phyloP scores from a whole-genome alignment of 2,113 vertebrate genomes.

The Ancistrus triradiatus region DNA sequence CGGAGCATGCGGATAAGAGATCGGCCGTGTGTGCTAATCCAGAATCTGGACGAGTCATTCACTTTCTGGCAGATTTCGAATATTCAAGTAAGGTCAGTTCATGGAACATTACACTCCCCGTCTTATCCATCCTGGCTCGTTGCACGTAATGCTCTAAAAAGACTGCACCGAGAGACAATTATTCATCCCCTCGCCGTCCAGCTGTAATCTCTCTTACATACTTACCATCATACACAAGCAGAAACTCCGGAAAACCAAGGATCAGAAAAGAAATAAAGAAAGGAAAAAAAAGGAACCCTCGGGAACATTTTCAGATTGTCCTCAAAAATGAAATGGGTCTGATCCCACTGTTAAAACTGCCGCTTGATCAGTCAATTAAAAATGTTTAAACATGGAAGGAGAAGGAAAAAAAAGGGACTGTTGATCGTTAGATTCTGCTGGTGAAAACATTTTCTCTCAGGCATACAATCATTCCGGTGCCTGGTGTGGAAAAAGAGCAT shows the following conservation, averaged over 20 bases:
- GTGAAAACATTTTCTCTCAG: constrained; percentile 38
- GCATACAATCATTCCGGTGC: constrained; percentile 23
- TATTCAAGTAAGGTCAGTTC: constrained; percentile 29
- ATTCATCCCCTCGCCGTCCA: not conserved
- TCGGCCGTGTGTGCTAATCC: not conserved
- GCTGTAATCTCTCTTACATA: constrained; percentile 4
- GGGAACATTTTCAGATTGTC: not conserved
- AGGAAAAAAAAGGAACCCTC: not conserved
- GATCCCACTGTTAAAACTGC: constrained; percentile 37
- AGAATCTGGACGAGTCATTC: not conserved
- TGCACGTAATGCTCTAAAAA: too few relatives aligned
- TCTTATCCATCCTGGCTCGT: not conserved
- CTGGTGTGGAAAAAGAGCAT: constrained; percentile 37
- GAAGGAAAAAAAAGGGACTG: too few relatives aligned
- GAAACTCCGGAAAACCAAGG: constrained; percentile 22
- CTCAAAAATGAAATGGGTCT: constrained; percentile 18
- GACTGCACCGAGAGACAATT: too few relatives aligned
- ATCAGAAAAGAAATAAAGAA: not conserved
- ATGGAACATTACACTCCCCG: constrained; percentile 6
- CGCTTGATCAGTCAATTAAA: constrained; percentile 46
- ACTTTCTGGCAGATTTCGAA: constrained; percentile 25
- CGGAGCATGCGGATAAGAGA: constrained; percentile 34
- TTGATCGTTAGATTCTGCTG: constrained; percentile 37
- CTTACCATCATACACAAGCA: constrained; percentile 10
- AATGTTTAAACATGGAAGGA: constrained; percentile 36